Evolutionary conservation across 1,140 invertebrate genomes (phyloP), one percentile per base, ranked within the genome.

Genomic region (Elymnias hypermnestra): DNA sequence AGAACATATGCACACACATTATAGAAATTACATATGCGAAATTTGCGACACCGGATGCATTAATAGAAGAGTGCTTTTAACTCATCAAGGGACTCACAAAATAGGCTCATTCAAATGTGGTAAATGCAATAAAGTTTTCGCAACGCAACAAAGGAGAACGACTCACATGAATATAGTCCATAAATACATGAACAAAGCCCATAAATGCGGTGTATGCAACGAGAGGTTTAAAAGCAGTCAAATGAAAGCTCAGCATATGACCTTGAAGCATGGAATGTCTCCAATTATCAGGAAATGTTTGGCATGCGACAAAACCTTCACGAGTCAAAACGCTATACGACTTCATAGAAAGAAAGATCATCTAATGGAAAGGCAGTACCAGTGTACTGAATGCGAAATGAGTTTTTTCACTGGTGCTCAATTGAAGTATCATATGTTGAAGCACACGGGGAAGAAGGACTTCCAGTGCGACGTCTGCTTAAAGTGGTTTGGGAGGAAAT

Each of bases 371-470:
- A 29, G 26, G 3, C 10, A 29, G 5, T 6, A 29, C 26, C n/a
- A 13, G 1, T 29, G 26, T 6, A 29, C 17, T 2, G 33, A 19
- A 6, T 36, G 33, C 17, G 65, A 62, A 5, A 55, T 54, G 37
- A 50, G 26, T 6, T 78, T 78, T 33, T 72, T 57, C 41, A 41
- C 56, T 0, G 48, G 48, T 5, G 36, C 25, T 1, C 46, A 47
- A 4, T 59, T 88, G 9, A 75, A 72, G 19, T 57, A 68, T 15
- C 88, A 89, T 46, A 78, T 83, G 60, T 53, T 86, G 1, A 83
- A 65, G 17, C 88, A 89, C 53, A 84, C 81, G 5, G 90, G 92
- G 0, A 88, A 90, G 45, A 90, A 90, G 38, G 91, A 92, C 3
- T 71, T 45, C 18, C 26, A 57, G 5, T 71, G 63, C 7, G 41